Percentiles rank a stretch among this genome's conserved stretches.
Conservation (phyloP, 35 echinoderm and acorn worm species). For the Diadema setosum region DNA sequence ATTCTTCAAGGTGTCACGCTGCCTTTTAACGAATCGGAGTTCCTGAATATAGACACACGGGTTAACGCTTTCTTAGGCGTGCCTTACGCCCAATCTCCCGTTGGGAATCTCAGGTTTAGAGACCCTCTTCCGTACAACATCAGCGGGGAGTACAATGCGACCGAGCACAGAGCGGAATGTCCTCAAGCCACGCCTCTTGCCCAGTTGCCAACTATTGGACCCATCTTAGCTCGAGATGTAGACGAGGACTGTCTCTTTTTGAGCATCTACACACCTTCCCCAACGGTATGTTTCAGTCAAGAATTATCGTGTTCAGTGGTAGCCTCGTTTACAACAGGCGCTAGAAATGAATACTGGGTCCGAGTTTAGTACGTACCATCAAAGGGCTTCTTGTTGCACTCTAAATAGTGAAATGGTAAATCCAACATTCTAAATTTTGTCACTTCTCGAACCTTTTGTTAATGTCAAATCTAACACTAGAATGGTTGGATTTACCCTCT, state of each 20-base stretch:
- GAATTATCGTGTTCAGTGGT: too few relatives aligned
- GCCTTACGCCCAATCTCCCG: slow-evolving; percentile 45
- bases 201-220: not conserved
- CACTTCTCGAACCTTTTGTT: too few relatives aligned
- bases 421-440: too few relatives aligned
- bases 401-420: too few relatives aligned
- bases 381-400: too few relatives aligned
- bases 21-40: not conserved
- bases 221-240: not conserved
- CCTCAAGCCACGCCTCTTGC: not conserved
- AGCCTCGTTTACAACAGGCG: too few relatives aligned
- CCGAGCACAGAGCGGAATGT: not conserved
- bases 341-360: too few relatives aligned
- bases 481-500: too few relatives aligned
- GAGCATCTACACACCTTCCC: slow-evolving; percentile 10
- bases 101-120: slow-evolving; percentile 36
- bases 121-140: not conserved
- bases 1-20: not conserved
- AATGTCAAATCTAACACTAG: too few relatives aligned
- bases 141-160: not conserved
- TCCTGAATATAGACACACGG: not conserved
- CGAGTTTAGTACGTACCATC: too few relatives aligned
- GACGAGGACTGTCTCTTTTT: slow-evolving; percentile 23
- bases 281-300: not conserved
- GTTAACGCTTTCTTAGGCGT: slow-evolving; percentile 43